Base-by-base conservation (phyloP, 2,797 vertebrate species). In the Alosa sapidissima region DNA sequence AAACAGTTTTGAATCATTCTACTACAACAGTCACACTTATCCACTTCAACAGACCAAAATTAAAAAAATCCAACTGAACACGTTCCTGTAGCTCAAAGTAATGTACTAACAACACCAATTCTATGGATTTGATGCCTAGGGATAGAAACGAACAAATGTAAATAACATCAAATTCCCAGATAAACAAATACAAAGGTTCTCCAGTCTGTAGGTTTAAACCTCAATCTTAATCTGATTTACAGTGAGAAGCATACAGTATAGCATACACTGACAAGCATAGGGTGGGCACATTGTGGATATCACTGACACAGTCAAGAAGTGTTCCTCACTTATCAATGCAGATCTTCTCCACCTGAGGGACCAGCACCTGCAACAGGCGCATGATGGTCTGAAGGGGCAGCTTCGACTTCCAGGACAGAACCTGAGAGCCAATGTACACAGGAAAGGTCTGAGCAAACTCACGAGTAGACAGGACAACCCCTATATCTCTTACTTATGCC, bases 271-370 rank as follows among this genome's bases (percentile, higher is more conserved):
- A 19, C 54, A 1, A 55, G 41, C 54, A 55, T 3, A 21, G 54
- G 54, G 54, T 55, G 16, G 3, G 54, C 54, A 54, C 52, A 54
- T 16, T 2, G 52, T 16, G 52, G 16, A 54, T 16, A 55, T 55
- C 54, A 55, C 16, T 55, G 54, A 55, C 4, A 28, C 28, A 19
- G 54, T 55, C 16, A 55, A 55, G 21, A 41, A 41, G 41, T 41
- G 41, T 41, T 72, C 81, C 94, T 86, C 93, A 99, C 98, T 99
- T 99, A 94, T 99, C 98, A 3, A 99, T 99, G 93, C 98, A 99
- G 94, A 99, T 99, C 95, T 99, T 99, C 93, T 99, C 98, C 93
- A 99, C 98, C 90, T 99, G 98, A 13, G 98, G 98, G 6, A 99
- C 98, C 82, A 99, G 93, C 84, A 99, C 98, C 92, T 99, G 98